A percentile compares a stretch with the other conserved stretches of the same genome.
Conservation (phyloP, 2,113 vertebrate genomes). For the Colinus virginianus region DNA sequence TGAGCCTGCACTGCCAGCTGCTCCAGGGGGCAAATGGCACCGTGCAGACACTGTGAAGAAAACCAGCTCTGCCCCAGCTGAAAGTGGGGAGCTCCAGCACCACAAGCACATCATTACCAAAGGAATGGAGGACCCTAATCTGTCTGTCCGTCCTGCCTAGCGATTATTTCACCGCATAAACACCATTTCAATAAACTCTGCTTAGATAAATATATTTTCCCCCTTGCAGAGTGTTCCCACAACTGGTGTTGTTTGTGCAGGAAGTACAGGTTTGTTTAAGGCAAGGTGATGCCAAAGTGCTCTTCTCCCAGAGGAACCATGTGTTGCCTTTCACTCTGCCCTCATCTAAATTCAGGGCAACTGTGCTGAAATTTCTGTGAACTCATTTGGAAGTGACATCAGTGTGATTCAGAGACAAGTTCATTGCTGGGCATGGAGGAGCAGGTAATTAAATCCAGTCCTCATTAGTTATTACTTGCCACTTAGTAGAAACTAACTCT, state of each 20-base stretch:
- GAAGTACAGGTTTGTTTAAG: background rate
- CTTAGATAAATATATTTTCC: background rate
- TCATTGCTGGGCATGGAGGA: background rate
- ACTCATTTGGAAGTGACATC: background rate
- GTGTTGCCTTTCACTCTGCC: background rate
- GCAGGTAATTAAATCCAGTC: background rate
- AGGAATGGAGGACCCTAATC: background rate
- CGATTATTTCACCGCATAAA: background rate
- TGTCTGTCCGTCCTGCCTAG: background rate
- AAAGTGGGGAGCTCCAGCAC: background rate
- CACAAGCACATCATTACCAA: background rate
- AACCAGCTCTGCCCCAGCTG: too few relatives aligned
- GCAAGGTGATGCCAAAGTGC: background rate
- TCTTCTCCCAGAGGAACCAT: background rate
- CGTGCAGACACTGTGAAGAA: too few relatives aligned
- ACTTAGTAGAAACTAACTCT: background rate
- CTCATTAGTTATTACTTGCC: background rate
- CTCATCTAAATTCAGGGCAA: background rate
- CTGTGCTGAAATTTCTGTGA: background rate
- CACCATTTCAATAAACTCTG: background rate
- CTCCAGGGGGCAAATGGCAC: too few relatives aligned
- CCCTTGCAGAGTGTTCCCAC: background rate
- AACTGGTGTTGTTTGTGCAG: background rate
- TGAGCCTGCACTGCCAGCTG: too few relatives aligned
- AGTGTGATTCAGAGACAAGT: background rate